Evolutionary conservation across 1,140 invertebrate species (phyloP).

Genomic region (Drosophila nannoptera): DNA sequence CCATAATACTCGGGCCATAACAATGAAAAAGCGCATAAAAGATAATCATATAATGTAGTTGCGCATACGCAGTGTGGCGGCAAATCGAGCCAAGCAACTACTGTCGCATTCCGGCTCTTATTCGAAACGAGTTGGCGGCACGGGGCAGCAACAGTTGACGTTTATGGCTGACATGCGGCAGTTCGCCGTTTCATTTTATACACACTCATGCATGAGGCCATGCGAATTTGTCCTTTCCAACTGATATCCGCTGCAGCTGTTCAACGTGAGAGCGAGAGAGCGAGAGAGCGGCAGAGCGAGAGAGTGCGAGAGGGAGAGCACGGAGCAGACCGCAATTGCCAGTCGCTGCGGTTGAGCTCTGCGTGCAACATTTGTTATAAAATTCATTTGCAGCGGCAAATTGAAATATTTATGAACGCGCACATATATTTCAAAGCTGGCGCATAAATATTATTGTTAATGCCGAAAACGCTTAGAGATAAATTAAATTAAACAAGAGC

Average conservation of each 20-base stretch:
- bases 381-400: conserved; percentile 37
- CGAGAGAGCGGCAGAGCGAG: neutral
- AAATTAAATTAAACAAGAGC: conserved; percentile 27
- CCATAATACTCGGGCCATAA: conserved; percentile 65
- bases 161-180: conserved; percentile 64
- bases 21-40: conserved; percentile 73
- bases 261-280: conserved; percentile 20
- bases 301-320: too few relatives aligned
- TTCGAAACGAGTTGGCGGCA: conserved; percentile 18
- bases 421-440: conserved; percentile 21
- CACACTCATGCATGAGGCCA: neutral
- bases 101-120: conserved; percentile 29
- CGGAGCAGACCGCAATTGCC: conserved; percentile 13
- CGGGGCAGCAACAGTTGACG: conserved; percentile 64
- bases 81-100: conserved; percentile 56
- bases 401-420: conserved; percentile 26
- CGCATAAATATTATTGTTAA: conserved; percentile 40
- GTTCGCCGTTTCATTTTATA: conserved; percentile 32
- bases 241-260: conserved; percentile 55
- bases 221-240: conserved; percentile 40
- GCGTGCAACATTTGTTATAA: conserved; percentile 16
- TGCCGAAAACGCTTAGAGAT: conserved; percentile 22
- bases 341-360: conserved; percentile 20
- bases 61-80: conserved; percentile 55
- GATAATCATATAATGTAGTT: conserved; percentile 71